A percentile compares a stretch with the other conserved stretches of the same genome.
These are phyloP conservation scores for Lota lota DNA, from an alignment of 2,113 vertebrate species.

Conservation along the genomic window DNA sequence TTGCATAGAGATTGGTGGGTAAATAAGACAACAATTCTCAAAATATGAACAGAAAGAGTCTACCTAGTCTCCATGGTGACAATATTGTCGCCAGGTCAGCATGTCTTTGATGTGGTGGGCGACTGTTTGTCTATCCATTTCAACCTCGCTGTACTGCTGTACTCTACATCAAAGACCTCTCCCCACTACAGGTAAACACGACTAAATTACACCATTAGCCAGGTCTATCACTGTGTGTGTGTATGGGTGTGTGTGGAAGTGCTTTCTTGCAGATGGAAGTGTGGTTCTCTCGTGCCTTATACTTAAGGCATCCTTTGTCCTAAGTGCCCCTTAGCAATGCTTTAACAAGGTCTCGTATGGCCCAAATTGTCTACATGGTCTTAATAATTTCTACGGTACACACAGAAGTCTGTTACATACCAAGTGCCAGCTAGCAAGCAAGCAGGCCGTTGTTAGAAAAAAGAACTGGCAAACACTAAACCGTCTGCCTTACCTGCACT, in stretches of 20 bases:
- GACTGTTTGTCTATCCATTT: conserved; percentile 9
- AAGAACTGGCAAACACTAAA: too few species aligned
- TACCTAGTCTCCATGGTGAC: conserved; percentile 25
- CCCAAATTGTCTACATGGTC: not conserved
- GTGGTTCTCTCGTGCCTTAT: not conserved
- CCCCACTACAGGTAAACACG: conserved; percentile 24
- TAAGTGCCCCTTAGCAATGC: not conserved
- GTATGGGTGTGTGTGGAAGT: not conserved
- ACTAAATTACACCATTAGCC: conserved; percentile 43
- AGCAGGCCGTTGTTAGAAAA: too few species aligned
- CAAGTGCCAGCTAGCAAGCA: not conserved
- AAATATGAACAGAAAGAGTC: not conserved
- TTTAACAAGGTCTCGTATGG: not conserved
- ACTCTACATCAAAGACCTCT: conserved; percentile 47
- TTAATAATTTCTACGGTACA: not conserved
- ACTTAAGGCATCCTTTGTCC: not conserved
- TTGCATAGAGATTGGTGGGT: too few species aligned
- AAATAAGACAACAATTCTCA: too few species aligned
- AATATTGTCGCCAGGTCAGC: not conserved
- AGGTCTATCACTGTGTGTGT: conserved; percentile 4
- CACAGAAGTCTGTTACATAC: not conserved
- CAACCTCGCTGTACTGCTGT: conserved; percentile 16
- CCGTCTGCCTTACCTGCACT: too few species aligned
- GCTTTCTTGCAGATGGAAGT: not conserved
- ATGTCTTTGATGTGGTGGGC: conserved; percentile 41